Conservation (phyloP, 2,797 vertebrate genomes). For the Setipinna tenuifilis region DNA sequence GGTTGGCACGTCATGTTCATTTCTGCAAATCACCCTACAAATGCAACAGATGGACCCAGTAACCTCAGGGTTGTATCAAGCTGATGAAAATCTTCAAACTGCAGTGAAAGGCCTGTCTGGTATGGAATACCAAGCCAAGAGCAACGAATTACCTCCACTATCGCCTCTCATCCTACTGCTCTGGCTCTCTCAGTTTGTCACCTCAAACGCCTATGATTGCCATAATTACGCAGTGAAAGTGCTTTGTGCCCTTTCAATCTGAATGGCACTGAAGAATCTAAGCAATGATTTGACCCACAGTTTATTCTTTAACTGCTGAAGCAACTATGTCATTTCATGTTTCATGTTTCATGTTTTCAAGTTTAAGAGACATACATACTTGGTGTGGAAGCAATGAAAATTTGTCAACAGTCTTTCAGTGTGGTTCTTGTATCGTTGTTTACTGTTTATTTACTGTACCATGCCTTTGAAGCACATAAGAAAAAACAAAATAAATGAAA, state of each 20-base stretch:
- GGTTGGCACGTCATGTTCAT: conserved; percentile 2
- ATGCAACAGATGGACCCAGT: conserved; percentile 54
- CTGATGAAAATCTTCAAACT: conserved; percentile 13
- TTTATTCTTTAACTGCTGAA: background rate
- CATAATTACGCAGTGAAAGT: background rate
- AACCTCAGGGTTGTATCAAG: conserved; percentile 5
- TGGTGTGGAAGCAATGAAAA: background rate
- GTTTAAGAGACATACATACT: background rate
- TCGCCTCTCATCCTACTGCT: background rate
- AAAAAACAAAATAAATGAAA: background rate
- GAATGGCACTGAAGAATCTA: background rate
- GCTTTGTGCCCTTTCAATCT: background rate
- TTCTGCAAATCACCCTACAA: conserved; percentile 37
- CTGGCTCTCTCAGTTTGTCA: background rate
- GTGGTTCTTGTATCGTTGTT: background rate
- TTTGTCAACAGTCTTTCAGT: background rate
- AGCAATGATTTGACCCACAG: background rate
- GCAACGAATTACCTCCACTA: background rate
- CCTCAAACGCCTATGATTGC: background rate
- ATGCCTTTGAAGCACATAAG: background rate
- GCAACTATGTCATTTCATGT: background rate
- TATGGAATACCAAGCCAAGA: background rate
- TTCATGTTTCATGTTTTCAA: background rate
- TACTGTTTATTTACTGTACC: background rate
- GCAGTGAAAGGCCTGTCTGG: background rate